Evolutionary conservation across 1,140 invertebrate species (phyloP).

Genomic region (Ostrea denselamellosa): DNA sequence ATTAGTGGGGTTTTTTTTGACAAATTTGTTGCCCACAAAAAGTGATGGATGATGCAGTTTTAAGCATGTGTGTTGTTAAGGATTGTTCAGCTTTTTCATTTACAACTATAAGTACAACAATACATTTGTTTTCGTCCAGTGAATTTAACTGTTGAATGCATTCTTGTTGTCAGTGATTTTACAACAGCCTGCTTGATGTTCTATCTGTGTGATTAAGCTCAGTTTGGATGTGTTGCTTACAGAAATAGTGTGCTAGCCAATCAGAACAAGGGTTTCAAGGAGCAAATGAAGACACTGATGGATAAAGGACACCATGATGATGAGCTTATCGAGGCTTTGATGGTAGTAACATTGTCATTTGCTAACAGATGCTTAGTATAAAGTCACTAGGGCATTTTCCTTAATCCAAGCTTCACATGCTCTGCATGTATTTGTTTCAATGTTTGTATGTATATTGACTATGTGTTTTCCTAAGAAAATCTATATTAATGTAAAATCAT

Average conservation of each 20-base stretch:
- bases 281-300: conserved; percentile 73
- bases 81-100: background rate
- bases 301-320: conserved; percentile 77
- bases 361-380: background rate
- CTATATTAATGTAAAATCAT: background rate
- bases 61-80: background rate
- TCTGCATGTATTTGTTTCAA: background rate
- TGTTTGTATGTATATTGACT: background rate
- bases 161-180: background rate
- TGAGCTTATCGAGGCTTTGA: conserved; percentile 74
- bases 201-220: background rate
- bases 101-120: no score
- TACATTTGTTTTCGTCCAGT: no score
- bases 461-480: no score
- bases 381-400: background rate
- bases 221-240: conserved; percentile 51
- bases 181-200: background rate
- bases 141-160: background rate
- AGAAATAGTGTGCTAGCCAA: conserved; percentile 75
- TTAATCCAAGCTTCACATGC: no score
- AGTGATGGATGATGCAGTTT: no score
- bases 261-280: conserved; percentile 72
- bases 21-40: no score
- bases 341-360: conserved; percentile 64
- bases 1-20: no score